Conservation (phyloP, 2,113 vertebrate genomes). For the Ibidorhyncha struthersii region DNA sequence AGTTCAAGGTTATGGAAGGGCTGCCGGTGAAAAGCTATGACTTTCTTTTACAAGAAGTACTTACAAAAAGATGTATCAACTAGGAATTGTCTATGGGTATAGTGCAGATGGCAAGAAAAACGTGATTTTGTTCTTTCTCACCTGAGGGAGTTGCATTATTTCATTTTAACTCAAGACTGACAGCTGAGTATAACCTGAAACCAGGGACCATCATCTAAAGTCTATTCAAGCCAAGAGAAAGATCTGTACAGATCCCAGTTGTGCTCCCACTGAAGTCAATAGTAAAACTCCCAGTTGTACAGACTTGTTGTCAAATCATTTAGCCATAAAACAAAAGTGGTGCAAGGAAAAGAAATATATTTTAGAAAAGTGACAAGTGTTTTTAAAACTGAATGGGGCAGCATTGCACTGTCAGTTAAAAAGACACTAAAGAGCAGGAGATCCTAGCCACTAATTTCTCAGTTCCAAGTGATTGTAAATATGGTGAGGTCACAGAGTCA, state of each 20-base stretch:
- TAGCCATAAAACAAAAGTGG: neutral
- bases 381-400: constrained; percentile 27
- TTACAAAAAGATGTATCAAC: neutral
- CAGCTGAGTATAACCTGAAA: constrained; percentile 42
- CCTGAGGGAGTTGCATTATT: neutral
- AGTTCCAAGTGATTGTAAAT: neutral
- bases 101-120: neutral
- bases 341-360: neutral
- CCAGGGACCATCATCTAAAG: neutral
- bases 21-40: neutral
- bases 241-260: constrained; percentile 1
- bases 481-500: neutral
- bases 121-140: neutral
- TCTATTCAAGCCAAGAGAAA: neutral
- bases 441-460: neutral
- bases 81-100: neutral
- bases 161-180: constrained; percentile 63
- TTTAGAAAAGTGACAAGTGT: neutral
- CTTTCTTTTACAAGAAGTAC: neutral
- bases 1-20: neutral
- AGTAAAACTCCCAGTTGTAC: constrained; percentile 43
- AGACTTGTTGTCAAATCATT: constrained; percentile 17
- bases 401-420: neutral
- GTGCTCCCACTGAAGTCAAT: neutral
- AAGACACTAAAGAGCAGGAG: neutral